A percentile compares a stretch with the other conserved stretches of the same genome.
Conservation (phyloP, 35 echinoderm and acorn worm genomes). For the Ptychodera flava region DNA sequence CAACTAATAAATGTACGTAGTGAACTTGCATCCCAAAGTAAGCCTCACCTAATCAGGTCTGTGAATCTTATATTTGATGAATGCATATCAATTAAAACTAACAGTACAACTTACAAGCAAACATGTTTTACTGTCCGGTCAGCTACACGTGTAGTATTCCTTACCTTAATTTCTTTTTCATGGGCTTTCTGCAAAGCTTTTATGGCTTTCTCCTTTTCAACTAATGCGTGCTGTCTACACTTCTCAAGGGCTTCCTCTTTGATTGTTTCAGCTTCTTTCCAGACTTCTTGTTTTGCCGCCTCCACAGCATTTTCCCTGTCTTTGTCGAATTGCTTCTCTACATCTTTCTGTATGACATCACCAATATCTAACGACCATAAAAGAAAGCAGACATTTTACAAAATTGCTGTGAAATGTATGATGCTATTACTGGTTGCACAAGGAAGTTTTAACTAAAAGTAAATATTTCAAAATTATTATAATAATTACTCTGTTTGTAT, state of each 20-base stretch:
- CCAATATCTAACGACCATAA: conserved; percentile 55
- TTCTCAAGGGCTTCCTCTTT: conserved; percentile 75
- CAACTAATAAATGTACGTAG: no score
- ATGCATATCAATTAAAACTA: no score
- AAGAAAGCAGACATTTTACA: not conserved
- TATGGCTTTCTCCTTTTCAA: conserved; percentile 54
- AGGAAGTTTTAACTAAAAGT: not conserved
- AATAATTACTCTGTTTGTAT: not conserved
- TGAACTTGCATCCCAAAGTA: not conserved
- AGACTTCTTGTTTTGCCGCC: conserved; percentile 69
- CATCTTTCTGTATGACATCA: conserved; percentile 60
- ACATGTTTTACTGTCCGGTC: no score
- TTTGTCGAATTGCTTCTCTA: conserved; percentile 40
- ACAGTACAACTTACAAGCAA: no score
- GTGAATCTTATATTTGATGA: not conserved
- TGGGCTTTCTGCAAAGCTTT: conserved; percentile 41
- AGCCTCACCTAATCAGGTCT: no score
- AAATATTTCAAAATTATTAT: not conserved
- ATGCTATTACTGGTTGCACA: not conserved
- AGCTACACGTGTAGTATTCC: no score
- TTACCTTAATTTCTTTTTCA: conserved; percentile 74
- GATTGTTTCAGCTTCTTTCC: conserved; percentile 69
- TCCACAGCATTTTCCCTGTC: conserved; percentile 52
- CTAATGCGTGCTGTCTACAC: conserved; percentile 20
- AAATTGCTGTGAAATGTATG: not conserved